Evolutionary conservation across 1,140 invertebrate species (phyloP), one percentile per base, ranked within the genome.

Genomic region (Hyles euphorbiae): DNA sequence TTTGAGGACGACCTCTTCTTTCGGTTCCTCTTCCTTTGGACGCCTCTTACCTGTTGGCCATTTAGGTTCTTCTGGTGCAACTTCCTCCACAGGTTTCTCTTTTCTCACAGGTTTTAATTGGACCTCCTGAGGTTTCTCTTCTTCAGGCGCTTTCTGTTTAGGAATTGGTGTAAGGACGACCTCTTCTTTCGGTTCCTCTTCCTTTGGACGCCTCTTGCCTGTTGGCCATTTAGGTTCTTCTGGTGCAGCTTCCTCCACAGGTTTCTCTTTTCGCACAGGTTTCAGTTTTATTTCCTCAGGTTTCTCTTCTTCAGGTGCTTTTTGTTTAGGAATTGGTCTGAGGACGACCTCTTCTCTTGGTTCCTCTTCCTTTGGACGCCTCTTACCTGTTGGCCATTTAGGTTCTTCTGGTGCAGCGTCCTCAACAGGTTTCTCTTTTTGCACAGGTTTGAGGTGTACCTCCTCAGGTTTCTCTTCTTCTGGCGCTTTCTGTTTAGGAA

Each of bases 141-240:
- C 32, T 9, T 52, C 50, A 60, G 44, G 61, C 59, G 52, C 70
- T 72, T 67, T 73, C 53, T 58, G 54, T 47, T 59, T 65, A 5
- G 50, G 58, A 11, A 65, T 40, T 12, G 63, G 65, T 44, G 68
- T 72, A 33, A 67, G 50, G 49, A 64, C 56, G 5, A 65, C 55
- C 47, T 72, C 91, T 0, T 92, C 70, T 45, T 81, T 68, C 5
- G 90, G 72, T 54, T 85, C 72, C 67, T 81, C 81, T 12, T 76
- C 68, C 70, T 74, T 72, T 33, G 87, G 82, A 40, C 34, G 50
- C 68, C 68, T 3, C 77, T 72, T 58, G 51, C 87, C 88, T 47
- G 71, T 78, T 10, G 83, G 88, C 83, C 88, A 88, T 53, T 81
- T 65, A 59, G 84, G 83, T 64, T 75, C 74, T 65, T 83, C 84